Evolutionary conservation across 2,113 vertebrate species (phyloP), one percentile per base, ranked within the genome.

Genomic region (Boleophthalmus pectinirostris): DNA sequence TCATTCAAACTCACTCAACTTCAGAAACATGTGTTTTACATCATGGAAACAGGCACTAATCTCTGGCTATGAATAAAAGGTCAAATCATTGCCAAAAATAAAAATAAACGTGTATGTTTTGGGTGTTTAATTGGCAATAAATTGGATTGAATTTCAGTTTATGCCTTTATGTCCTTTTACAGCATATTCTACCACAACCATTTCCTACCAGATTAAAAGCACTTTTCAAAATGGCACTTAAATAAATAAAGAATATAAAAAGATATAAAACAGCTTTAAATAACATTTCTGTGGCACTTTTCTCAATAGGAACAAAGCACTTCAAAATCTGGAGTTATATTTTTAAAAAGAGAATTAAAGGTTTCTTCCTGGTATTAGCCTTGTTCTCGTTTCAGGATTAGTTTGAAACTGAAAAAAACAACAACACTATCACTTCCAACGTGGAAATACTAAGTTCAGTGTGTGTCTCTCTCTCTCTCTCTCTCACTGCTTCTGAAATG

Each of bases 381-480:
- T 35, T 43, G 18, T 45, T 43, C 53, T 76, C 80, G 63, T 77
- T 71, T 45, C n/a, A 25, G 70, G 12, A 46, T 9, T 46, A 13
- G 54, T 46, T 23, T 77, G 76, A 87, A 18, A 18, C 54, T 45
- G 76, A 77, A 75, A 84, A 79, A 77, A 46, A 1, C 75, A 43
- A 10, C 81, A 60, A 85, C 80, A 75, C 56, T 72, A 35, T 77
- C 73, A 25, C 74, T 66, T 61, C 60, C 74, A 72, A 85, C 67
- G 72, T 63, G 15, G 49, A 51, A 51, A 20, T 51, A 51, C 49
- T 20, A n/a, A 5, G 6, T 53, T 20, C 18, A 5, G 66, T 15
- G 72, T 81, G 83, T 83, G 68, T 73, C 74, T 77, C 72, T 75
- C 33, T 54, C 79, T 82, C 54, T 83, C 66, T 73, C 74, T 77